These are phyloP conservation scores for Achroia grisella DNA, from an alignment of 1,140 invertebrate genomes.

Conservation along the genomic window DNA sequence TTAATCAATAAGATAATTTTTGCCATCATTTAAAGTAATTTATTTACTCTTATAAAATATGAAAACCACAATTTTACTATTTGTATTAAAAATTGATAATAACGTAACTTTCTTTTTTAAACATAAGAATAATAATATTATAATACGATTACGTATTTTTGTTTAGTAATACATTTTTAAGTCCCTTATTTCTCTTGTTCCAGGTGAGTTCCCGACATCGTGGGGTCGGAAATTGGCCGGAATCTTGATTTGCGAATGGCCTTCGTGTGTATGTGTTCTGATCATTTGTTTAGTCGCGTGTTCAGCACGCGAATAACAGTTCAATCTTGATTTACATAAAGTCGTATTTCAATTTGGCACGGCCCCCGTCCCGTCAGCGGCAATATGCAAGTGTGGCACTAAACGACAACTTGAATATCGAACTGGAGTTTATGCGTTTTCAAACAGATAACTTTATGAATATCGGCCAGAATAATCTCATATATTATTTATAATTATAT, in stretches of 20 bases:
- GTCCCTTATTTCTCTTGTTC: conserved; percentile 40
- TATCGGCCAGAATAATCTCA: no score
- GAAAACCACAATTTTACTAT: no score
- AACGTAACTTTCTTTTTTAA: no score
- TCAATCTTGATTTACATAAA: conserved; percentile 52
- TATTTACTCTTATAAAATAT: no score
- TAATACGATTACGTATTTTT: no score
- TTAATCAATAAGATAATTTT: no score
- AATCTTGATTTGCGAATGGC: conserved; percentile 41
- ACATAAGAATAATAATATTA: no score
- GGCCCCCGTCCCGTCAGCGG: conserved; percentile 18
- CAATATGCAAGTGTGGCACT: conserved; percentile 29
- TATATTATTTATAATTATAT: no score
- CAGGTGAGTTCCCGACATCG: conserved; percentile 42
- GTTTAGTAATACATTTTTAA: neutral
- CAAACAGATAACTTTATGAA: no score
- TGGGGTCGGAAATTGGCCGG: conserved; percentile 29
- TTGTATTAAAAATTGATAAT: no score
- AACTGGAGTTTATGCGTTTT: conserved; percentile 16
- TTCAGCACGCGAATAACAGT: conserved; percentile 44
- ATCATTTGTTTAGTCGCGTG: conserved; percentile 40
- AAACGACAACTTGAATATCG: conserved; percentile 54
- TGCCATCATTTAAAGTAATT: no score
- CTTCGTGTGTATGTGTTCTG: conserved; percentile 23
- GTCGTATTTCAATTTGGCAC: conserved; percentile 54